Base-by-base conservation (phyloP, 2,113 vertebrate genomes). In the Columba janthina region DNA sequence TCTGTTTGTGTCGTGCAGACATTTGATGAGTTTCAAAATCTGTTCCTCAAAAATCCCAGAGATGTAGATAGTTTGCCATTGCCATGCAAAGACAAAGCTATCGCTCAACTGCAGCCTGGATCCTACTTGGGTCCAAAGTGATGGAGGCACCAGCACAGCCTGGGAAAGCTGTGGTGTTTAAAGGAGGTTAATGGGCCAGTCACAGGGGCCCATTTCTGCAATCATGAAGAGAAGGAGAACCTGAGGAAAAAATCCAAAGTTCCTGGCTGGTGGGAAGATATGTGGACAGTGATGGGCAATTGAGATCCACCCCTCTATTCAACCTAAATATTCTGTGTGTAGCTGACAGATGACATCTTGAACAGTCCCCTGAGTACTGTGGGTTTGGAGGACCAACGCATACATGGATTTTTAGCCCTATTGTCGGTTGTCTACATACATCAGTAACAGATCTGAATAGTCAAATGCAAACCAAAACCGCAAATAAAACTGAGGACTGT, bases 81-180 rank as follows among this genome's bases (percentile, higher is more conserved):
- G 0, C 50, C 48, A 2, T 6, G 53, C 48, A 48, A 42, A 88
- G 22, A 18, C 7, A 34, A 86, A 29, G 5, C 15, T 61, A 13
- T 8, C n/a, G 4, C 1, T 2, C 53, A 60, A 0, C 26, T 46
- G 24, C 8, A 46, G 7, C 51, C 31, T 40, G 31, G 28, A 46
- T 58, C 21, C 13, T 9, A 17, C 25, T 20, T n/a, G 12, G 10
- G 6, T 34, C 7, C 16, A 12, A 15, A 14, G 46, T 25, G 32
- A 24, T 11, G 24, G 60, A 78, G 26, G 22, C 25, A 60, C 6
- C 18, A 71, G 38, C 0, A 2, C 36, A 58, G 29, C 5, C 50
- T 36, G 8, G 3, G 40, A 16, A 19, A 67, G 19, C 21, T 31
- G 12, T 76, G 36, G 28, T n/a, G 19, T 31, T 31, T 20, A 5